Percentiles rank a stretch among this genome's conserved stretches.
These are phyloP conservation scores for Cichlasoma orientale DNA, from an alignment of 2,797 vertebrate genomes.

Conservation along the genomic window DNA sequence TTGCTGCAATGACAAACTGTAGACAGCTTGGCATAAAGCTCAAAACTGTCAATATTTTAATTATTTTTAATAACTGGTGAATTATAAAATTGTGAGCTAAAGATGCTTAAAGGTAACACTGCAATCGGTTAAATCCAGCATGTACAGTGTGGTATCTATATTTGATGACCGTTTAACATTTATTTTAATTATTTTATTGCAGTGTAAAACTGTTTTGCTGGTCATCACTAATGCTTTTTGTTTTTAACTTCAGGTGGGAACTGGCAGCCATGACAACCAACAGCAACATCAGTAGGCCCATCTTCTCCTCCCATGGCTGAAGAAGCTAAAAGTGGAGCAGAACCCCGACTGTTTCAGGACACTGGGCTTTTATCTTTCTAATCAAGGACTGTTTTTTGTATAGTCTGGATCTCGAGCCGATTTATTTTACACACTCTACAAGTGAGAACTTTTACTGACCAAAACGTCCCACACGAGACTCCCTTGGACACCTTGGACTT, in stretches of 20 bases:
- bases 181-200: neutral
- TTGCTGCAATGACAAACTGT: neutral
- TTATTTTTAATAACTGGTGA: neutral
- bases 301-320: slow-evolving; percentile 96
- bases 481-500: slow-evolving; percentile 27
- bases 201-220: neutral
- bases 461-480: slow-evolving; percentile 45
- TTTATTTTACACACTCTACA: slow-evolving; percentile 44
- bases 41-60: neutral
- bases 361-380: slow-evolving; percentile 38
- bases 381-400: slow-evolving; percentile 39
- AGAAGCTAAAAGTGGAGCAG: slow-evolving; percentile 25
- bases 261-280: slow-evolving; percentile 99
- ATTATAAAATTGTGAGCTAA: neutral
- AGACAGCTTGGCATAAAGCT: neutral
- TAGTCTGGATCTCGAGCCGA: slow-evolving; percentile 46
- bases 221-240: slow-evolving; percentile 5
- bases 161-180: neutral
- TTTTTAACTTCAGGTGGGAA: slow-evolving; percentile 88
- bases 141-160: neutral
- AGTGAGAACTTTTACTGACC: slow-evolving; percentile 52
- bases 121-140: neutral
- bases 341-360: slow-evolving; percentile 53
- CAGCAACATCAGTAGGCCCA: slow-evolving; percentile 98
- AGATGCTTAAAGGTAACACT: neutral